Evolutionary conservation across 2,797 vertebrate genomes (phyloP), one percentile per base, ranked within the genome.

Genomic region (Coracias cyanogaster): DNA sequence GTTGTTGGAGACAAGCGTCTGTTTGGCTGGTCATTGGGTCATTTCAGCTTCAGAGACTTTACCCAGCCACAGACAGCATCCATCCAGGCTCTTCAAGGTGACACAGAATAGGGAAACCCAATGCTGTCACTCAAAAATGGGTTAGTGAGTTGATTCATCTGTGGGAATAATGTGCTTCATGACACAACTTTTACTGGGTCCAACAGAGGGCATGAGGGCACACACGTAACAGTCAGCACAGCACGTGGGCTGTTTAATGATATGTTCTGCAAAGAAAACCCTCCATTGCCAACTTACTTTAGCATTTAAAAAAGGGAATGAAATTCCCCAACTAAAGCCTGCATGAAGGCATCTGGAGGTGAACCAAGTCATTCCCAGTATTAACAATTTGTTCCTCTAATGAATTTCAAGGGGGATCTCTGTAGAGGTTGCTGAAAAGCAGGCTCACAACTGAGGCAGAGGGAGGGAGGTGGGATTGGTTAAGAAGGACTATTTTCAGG

Each of bases 191-290:
- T 58, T 76, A 45, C 43, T 72, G 33, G 12, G 12, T 79, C 77
- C 41, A 65, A 11, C 0, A 0, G 58, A 76, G 37, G 72, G 20
- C 76, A 79, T 9, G 25, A 60, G 66, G 57, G 52, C 52, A 49
- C 33, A 35, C 0, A 0, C 3, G 6, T 51, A 41, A 48, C 0
- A 0, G 48, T 41, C 82, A 74, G 62, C 87, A 74, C 65, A 61
- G 41, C 7, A 0, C 1, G 3, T 21, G 73, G 55, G 22, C 57
- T 82, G 6, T 55, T 90, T 91, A 93, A 89, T 79, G 48, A 60
- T 43, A 60, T 5, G 29, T 67, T 72, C 72, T 80, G 29, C 46
- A 66, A 83, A 82, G 73, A 86, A 93, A 88, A 58, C 20, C 17
- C 65, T 85, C 17, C 31, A 37, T 19, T 70, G 51, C 31, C 64